phyloP scores from a whole-genome alignment of 1,140 invertebrate genomes.

The Dinothrombium tinctorium region DNA sequence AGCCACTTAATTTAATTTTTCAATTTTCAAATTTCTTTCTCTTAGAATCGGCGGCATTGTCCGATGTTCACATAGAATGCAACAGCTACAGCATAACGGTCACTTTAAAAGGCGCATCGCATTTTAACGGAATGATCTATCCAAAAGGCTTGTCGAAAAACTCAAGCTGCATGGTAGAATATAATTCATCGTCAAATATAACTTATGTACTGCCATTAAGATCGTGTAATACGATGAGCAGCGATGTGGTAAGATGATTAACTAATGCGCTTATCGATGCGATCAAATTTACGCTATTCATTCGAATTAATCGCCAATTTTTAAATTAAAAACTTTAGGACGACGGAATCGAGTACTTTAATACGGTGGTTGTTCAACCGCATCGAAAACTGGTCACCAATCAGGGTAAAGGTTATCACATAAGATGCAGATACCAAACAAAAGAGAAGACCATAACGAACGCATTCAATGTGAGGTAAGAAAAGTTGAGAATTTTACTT shows the following conservation, averaged over 20 bases:
- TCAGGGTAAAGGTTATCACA: slow-evolving; percentile 64
- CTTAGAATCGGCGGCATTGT: too few species aligned
- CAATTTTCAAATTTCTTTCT: too few species aligned
- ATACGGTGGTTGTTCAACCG: slow-evolving; percentile 78
- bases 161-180: slow-evolving; percentile 60
- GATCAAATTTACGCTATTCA: not conserved
- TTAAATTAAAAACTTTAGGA: slow-evolving; percentile 28
- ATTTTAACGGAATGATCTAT: slow-evolving; percentile 70
- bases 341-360: slow-evolving; percentile 73
- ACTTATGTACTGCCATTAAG: slow-evolving; percentile 58
- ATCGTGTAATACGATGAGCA: slow-evolving; percentile 80
- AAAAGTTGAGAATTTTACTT: too few species aligned
- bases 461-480: slow-evolving; percentile 33
- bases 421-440: slow-evolving; percentile 54
- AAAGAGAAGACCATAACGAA: slow-evolving; percentile 36
- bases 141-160: slow-evolving; percentile 72
- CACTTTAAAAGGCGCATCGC: slow-evolving; percentile 31
- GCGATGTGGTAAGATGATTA: slow-evolving; percentile 35
- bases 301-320: not conserved
- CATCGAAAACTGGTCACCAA: slow-evolving; percentile 72
- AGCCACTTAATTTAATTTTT: too few species aligned
- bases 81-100: slow-evolving; percentile 42
- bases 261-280: not conserved
- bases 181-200: slow-evolving; percentile 38
- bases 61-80: slow-evolving; percentile 37